phyloP scores from a whole-genome alignment of 2,113 vertebrate genomes.

The Stomatorhinus ivindoensis region DNA sequence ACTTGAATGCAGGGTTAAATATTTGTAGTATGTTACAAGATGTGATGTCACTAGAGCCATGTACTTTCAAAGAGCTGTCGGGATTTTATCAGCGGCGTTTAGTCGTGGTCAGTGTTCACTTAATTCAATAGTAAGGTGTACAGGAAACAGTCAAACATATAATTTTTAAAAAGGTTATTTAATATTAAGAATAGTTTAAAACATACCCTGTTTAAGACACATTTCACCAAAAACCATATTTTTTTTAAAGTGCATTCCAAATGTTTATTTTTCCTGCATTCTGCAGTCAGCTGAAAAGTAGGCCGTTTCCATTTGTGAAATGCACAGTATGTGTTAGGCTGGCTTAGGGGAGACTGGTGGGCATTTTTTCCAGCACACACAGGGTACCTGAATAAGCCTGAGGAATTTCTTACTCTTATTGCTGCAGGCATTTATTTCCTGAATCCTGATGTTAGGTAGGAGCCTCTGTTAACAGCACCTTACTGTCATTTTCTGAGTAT shows the following conservation, averaged over 20 bases:
- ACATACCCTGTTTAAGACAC: conserved; percentile 14
- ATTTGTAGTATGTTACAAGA: not conserved
- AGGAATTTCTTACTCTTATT: not conserved
- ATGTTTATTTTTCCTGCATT: not conserved
- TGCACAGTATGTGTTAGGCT: not conserved
- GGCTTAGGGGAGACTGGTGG: not conserved
- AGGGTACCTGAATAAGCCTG: not conserved
- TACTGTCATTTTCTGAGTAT: not conserved
- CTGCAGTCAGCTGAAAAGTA: not conserved
- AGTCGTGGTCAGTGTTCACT: not conserved
- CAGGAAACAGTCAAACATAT: not conserved
- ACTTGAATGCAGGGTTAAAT: not conserved
- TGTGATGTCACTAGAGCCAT: not conserved
- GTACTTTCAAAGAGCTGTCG: not conserved
- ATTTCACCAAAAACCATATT: not conserved
- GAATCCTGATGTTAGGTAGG: not conserved
- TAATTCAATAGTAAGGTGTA: not conserved
- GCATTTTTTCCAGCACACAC: not conserved
- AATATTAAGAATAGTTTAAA: conserved; percentile 2
- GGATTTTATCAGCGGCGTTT: not conserved
- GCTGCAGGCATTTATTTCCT: not conserved
- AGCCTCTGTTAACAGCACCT: not conserved
- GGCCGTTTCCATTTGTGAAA: not conserved
- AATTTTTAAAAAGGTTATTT: not conserved
- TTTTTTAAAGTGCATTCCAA: not conserved